These are phyloP conservation scores for Pristionchus fissidentatus DNA, from an alignment of 2,888 invertebrate genomes.

Conservation along the genomic window DNA sequence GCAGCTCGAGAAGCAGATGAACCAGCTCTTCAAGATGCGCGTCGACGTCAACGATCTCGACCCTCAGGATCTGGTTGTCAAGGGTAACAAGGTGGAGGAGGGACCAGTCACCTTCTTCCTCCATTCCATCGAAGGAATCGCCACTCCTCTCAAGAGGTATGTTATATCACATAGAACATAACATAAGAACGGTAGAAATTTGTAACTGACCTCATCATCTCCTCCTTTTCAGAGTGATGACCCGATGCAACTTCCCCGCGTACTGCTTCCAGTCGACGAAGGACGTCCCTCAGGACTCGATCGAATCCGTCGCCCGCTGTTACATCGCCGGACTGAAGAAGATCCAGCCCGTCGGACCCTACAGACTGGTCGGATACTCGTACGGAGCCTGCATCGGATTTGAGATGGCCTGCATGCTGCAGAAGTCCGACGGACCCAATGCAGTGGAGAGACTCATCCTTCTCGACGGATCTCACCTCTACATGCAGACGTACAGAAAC, in stretches of 20 bases:
- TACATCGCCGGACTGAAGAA: conserved; percentile 64
- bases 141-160: conserved; percentile 70
- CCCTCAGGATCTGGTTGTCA: conserved; percentile 74
- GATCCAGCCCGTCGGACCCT: conserved; percentile 87
- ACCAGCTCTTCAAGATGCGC: conserved; percentile 75
- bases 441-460: conserved; percentile 81
- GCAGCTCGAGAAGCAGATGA: conserved; percentile 75
- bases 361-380: conserved; percentile 92
- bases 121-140: conserved; percentile 89
- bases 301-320: conserved; percentile 72
- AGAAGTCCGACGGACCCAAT: conserved; percentile 77
- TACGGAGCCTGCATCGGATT: conserved; percentile 94
- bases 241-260: conserved; percentile 79
- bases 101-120: conserved; percentile 79
- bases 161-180: neutral
- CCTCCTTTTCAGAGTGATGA: conserved; percentile 80
- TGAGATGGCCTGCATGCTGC: conserved; percentile 91
- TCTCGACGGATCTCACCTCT: conserved; percentile 85
- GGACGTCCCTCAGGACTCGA: conserved; percentile 73
- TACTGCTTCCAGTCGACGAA: conserved; percentile 75
- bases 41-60: conserved; percentile 79
- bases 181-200: neutral
- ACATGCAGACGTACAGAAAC: conserved; percentile 77
- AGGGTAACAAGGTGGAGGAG: conserved; percentile 71
- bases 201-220: conserved; percentile 62